Evolutionary conservation across 2,113 vertebrate genomes (phyloP).

Genomic region (Oncorhynchus masou): DNA sequence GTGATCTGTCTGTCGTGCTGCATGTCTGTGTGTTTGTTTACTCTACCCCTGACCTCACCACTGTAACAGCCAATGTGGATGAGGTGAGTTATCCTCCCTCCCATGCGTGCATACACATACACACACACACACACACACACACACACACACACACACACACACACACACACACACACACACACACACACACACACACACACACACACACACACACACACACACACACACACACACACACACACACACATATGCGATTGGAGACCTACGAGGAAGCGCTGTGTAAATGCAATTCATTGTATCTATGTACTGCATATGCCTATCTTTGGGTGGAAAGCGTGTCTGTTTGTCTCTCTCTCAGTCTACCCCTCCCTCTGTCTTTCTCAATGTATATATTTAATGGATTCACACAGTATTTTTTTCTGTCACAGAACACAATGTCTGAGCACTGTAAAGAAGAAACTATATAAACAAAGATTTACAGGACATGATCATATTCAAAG

Average conservation of each 20-base stretch:
- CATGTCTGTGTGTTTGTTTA: constrained; percentile 41
- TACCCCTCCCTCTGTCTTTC: constrained; percentile 63
- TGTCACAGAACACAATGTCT: constrained; percentile 73
- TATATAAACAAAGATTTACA: constrained; percentile 76
- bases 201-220: neutral
- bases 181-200: too few relatives aligned
- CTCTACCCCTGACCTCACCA: constrained; percentile 48
- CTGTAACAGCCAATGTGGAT: constrained; percentile 26
- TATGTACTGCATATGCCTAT: constrained; percentile 35
- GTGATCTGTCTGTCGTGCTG: constrained; percentile 63
- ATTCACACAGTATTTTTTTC: constrained; percentile 68
- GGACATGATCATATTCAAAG: constrained; percentile 73
- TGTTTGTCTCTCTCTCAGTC: too few relatives aligned
- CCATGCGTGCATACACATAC: neutral
- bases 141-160: neutral
- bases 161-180: too few relatives aligned
- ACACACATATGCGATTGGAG: constrained; percentile 23
- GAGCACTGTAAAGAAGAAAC: constrained; percentile 73
- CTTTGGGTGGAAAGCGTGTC: too few relatives aligned
- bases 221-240: too few relatives aligned
- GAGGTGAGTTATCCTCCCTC: constrained; percentile 18
- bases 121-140: neutral
- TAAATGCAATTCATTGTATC: constrained; percentile 62
- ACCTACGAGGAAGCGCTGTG: constrained; percentile 40
- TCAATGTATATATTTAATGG: constrained; percentile 73